phyloP scores from a whole-genome alignment of 2,888 invertebrate genomes.

The Dicyrtomina minuta region DNA sequence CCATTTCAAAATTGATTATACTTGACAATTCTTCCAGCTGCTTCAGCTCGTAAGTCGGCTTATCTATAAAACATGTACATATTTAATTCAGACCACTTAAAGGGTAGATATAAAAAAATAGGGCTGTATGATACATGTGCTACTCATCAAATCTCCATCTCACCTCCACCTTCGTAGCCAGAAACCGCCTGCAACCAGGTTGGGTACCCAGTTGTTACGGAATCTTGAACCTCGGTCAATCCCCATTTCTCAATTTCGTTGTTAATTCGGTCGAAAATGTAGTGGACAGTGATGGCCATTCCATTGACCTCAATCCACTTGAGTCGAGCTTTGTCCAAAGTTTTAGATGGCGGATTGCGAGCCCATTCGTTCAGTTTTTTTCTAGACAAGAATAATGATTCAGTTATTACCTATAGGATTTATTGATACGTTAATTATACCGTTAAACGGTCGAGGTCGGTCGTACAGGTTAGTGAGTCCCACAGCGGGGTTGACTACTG shows the following conservation, averaged over 20 bases:
- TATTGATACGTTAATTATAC: neutral
- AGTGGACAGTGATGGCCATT: constrained; percentile 30
- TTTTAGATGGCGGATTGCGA: neutral
- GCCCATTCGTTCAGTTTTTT: constrained; percentile 27
- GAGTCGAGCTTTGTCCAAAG: constrained; percentile 22
- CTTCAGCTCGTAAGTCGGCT: constrained; percentile 15
- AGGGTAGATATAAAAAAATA: too few species aligned
- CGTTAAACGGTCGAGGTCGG: too few species aligned
- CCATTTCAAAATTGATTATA: constrained; percentile 10
- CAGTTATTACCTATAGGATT: neutral
- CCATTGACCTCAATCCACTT: constrained; percentile 38
- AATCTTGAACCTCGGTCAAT: constrained; percentile 18
- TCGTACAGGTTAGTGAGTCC: constrained; percentile 31
- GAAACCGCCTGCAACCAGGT: constrained; percentile 15
- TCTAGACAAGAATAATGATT: constrained; percentile 5
- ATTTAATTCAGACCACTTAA: neutral
- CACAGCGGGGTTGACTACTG: constrained; percentile 34
- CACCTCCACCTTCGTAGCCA: constrained; percentile 20
- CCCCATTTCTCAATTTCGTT: constrained; percentile 26
- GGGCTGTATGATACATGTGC: too few species aligned
- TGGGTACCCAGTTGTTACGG: constrained; percentile 22
- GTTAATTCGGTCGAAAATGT: constrained; percentile 32
- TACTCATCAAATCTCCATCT: constrained; percentile 22
- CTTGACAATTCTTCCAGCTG: constrained; percentile 9
- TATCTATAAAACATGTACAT: constrained; percentile 13